Percentiles rank a stretch among this genome's conserved stretches.
phyloP scores from a whole-genome alignment of 2,113 vertebrate genomes.

The Myocastor coypus region DNA sequence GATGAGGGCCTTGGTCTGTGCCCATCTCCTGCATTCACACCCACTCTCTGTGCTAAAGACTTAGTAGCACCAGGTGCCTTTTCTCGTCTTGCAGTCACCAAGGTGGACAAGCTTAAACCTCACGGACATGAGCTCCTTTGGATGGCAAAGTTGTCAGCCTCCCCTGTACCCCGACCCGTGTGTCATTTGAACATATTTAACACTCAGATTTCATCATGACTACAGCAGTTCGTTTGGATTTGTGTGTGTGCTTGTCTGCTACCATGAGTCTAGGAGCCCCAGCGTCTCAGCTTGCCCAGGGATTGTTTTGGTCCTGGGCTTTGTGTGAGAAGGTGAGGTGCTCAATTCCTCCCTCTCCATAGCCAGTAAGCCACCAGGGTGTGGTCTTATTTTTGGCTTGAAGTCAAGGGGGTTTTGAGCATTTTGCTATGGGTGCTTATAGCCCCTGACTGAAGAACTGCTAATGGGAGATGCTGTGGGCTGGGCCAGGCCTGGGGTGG shows the following conservation, averaged over 20 bases:
- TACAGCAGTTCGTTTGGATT: neutral
- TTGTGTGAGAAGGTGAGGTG: neutral
- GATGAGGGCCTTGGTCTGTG: rapidly evolving
- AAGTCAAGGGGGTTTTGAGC: rapidly evolving
- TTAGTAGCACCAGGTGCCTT: neutral
- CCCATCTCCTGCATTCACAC: rapidly evolving
- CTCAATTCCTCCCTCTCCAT: too few relatives aligned
- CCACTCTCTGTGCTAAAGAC: rapidly evolving
- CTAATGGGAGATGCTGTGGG: neutral
- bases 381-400: neutral
- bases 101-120: too few relatives aligned
- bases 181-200: neutral
- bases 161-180: rapidly evolving
- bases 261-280: neutral
- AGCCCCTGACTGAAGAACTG: neutral
- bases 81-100: neutral
- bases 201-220: neutral
- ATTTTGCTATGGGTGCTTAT: neutral
- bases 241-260: neutral
- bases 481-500: too few relatives aligned
- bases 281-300: neutral
- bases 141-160: rapidly evolving
- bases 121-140: neutral
- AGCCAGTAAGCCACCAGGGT: neutral
- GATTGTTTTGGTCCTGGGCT: neutral